Evolutionary conservation across 2,797 vertebrate genomes (phyloP).

Genomic region (Rhinoraja longicauda): DNA sequence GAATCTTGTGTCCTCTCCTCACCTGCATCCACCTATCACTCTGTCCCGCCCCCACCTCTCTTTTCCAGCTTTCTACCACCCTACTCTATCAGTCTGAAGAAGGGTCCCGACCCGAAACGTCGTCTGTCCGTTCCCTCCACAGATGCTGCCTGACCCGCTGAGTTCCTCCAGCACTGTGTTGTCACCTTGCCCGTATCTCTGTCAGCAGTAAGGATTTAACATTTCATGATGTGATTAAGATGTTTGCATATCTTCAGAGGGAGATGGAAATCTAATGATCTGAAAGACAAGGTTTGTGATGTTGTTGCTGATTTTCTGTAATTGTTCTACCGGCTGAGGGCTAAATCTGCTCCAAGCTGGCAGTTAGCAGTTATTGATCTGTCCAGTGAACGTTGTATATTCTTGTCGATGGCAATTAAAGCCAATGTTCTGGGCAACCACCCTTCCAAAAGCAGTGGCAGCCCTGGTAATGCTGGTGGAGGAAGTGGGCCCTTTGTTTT

Average conservation of each 20-base stretch:
- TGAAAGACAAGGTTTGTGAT: neutral
- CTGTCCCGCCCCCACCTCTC: no score
- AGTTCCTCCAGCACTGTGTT: no score
- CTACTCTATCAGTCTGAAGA: no score
- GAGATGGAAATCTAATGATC: neutral
- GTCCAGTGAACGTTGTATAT: neutral
- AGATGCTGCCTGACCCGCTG: no score
- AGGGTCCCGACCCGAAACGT: no score
- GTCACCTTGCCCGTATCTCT: no score
- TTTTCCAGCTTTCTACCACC: no score
- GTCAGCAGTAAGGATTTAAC: neutral
- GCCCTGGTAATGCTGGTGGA: neutral
- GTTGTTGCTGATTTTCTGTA: neutral
- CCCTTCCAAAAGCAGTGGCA: neutral
- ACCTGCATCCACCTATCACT: no score
- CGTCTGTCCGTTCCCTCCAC: no score
- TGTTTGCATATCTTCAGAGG: neutral
- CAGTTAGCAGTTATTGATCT: neutral
- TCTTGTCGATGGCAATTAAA: neutral
- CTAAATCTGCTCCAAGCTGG: neutral
- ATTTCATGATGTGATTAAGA: neutral
- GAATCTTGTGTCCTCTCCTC: no score
- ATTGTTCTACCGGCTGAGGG: neutral
- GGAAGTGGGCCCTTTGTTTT: neutral
- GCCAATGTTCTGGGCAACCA: neutral